Base-by-base conservation (phyloP, 2,113 vertebrate species). In the Melanocharis versteri region DNA sequence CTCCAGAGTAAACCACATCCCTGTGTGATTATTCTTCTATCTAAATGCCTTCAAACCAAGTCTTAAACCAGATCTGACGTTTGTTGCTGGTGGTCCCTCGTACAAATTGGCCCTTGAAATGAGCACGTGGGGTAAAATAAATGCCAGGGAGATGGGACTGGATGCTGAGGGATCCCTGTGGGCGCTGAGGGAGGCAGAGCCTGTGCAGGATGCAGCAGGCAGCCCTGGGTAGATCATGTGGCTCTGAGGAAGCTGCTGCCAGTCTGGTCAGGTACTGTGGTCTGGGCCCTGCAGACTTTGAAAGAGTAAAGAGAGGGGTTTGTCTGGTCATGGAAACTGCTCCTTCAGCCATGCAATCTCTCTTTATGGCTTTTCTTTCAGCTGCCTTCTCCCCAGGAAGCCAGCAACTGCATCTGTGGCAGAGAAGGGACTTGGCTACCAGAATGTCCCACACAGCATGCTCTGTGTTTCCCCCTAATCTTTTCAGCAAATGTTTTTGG, bases 1-100 rank as follows among this genome's bases (percentile, higher is more conserved):
- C 97, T 98, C 87, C 95, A 87, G 84, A 96, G 85, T 72, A 97
- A 98, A 97, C 98, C 98, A 98, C 98, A 98, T 98, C 97, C 96
- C 97, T 65, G 86, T 70, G 47, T 62, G 96, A 97, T 98, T 97
- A 97, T 97, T 98, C 97, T 95, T 97, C 96, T 98, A 98, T 98
- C 97, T 97, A 96, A 97, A 97, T 97, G 95, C 94, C 94, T 97
- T 97, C 90, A 96, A 96, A 96, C 91, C 83, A 91, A 96, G 77
- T 80, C 92, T 66, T 94, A 91, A 97, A 94, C 96, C 87, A 93
- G 93, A 95, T 93, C 83, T 87, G 85, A 95, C 72, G 37, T 96
- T 82, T 94, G 84, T 91, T 97, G 96, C 89, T 97, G 98, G 98
- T 98, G 98, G 96, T 96, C 96, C 77, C 35, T 85, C 14, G 56